A percentile compares a stretch with the other conserved stretches of the same genome.
phyloP scores from a whole-genome alignment of 2,888 invertebrate species.

The Acanthosepion lycidas region DNA sequence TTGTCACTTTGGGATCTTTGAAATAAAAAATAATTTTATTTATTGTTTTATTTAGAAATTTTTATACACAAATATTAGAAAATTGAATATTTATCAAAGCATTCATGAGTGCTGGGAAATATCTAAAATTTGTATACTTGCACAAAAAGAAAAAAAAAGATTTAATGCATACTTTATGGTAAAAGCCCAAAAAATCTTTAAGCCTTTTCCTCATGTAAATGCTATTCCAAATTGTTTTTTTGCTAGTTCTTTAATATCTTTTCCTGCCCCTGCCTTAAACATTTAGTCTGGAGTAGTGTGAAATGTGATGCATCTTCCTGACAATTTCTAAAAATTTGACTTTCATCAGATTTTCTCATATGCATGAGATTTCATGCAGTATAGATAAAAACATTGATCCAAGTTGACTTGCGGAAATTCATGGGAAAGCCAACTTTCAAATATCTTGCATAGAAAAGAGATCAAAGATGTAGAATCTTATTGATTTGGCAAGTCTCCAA shows the following conservation, averaged over 20 bases:
- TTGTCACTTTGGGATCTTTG: background rate
- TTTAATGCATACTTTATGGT: background rate
- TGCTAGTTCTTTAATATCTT: background rate
- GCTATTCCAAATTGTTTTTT: background rate
- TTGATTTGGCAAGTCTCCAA: slow-evolving; percentile 22
- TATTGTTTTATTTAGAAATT: background rate
- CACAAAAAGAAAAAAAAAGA: background rate
- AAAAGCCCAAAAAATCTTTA: background rate
- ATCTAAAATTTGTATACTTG: background rate
- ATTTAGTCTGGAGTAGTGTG: background rate
- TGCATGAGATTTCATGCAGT: background rate
- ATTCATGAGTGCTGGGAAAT: background rate
- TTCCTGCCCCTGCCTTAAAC: background rate
- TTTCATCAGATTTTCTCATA: background rate
- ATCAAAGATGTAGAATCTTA: slow-evolving; percentile 23
- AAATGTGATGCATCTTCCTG: slow-evolving; percentile 33
- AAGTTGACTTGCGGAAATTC: slow-evolving; percentile 22
- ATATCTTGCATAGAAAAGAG: slow-evolving; percentile 10
- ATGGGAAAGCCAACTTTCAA: slow-evolving; percentile 21
- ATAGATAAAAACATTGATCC: slow-evolving; percentile 13
- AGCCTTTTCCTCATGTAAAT: background rate
- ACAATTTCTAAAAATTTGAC: slow-evolving; percentile 33
- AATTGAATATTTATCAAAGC: background rate
- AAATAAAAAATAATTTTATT: background rate
- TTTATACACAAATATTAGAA: background rate